phyloP scores from a whole-genome alignment of 1,140 invertebrate genomes.

The Diachasmimorpha longicaudata region DNA sequence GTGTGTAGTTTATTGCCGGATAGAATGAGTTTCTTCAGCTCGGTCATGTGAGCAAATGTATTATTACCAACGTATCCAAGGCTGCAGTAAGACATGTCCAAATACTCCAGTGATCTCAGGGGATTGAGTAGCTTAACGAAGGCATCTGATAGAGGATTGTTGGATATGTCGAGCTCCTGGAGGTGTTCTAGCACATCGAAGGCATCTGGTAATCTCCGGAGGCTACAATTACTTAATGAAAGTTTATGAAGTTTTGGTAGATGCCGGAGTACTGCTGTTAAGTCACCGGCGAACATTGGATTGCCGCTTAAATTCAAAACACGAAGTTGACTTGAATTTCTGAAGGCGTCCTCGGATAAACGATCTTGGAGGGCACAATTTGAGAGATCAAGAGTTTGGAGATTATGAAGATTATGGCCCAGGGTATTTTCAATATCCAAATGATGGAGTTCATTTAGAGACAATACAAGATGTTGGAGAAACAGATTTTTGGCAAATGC shows the following conservation, averaged over 20 bases:
- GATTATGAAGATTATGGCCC: constrained; percentile 69
- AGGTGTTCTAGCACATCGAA: constrained; percentile 72
- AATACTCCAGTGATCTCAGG: constrained; percentile 69
- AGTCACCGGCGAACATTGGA: constrained; percentile 70
- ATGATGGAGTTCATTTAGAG: constrained; percentile 71
- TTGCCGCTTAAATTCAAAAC: constrained; percentile 73
- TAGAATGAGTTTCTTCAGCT: constrained; percentile 69
- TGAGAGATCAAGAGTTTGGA: constrained; percentile 73
- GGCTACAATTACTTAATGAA: constrained; percentile 71
- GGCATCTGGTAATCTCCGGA: constrained; percentile 69
- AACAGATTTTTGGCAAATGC: constrained; percentile 72
- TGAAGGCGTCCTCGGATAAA: constrained; percentile 72
- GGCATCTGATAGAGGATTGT: constrained; percentile 73
- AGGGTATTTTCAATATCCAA: constrained; percentile 71
- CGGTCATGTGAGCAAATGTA: constrained; percentile 74
- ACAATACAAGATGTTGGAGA: constrained; percentile 69
- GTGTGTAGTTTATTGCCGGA: constrained; percentile 73
- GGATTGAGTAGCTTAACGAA: constrained; percentile 73
- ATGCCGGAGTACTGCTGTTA: constrained; percentile 71
- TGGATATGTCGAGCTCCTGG: constrained; percentile 72
- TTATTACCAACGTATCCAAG: constrained; percentile 70
- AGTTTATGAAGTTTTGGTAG: constrained; percentile 70
- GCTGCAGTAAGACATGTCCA: constrained; percentile 78
- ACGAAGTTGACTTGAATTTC: constrained; percentile 71
- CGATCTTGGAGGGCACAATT: constrained; percentile 73